Base-by-base conservation (phyloP, 2,888 invertebrate genomes). In the Pseudococcus longispinus region DNA sequence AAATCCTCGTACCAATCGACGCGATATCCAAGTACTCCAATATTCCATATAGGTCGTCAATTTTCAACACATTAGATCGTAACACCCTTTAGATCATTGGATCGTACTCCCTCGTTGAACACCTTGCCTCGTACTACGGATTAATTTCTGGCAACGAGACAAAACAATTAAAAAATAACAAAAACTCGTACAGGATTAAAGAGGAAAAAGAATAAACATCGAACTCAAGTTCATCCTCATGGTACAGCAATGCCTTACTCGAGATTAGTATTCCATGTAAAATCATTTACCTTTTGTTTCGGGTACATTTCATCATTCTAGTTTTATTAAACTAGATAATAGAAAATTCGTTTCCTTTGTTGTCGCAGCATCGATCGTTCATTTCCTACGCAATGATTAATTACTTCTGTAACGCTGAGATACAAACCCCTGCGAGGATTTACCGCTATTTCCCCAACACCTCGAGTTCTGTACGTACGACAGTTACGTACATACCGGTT, bases 321-420 rank as follows among this genome's bases (percentile, higher is more conserved):
- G 32, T 74, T 74, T n/a, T 74, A 74, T 74, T 18, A 74, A 74
- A 74, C 32, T 74, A 74, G n/a, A 60, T 60, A 74, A 74, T 74
- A 8, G 77, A 80, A 80, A 80, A 42, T 80, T 80, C 42, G 13
- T 42, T 80, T 80, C 77, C 77, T 80, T 80, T 80, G 77, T 80
- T 80, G 23, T 60, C 55, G n/a, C 18, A 11, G 20, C 9, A 42
- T 37, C 37, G 32, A 74, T n/a, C n/a, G 20, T 20, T 80, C 77
- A 80, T 80, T 80, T 80, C 77, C 77, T 80, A 80, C 77, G 42
- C 77, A 42, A 42, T 80, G 77, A 42, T 80, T 80, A 42, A 80
- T 80, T 29, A 80, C 42, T 37, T 77, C 20, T 11, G 77, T 20
- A 23, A 11, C 77, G 77, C 8, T 37, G 42, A 80, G 42, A 74